Evolutionary conservation across 2,113 vertebrate genomes (phyloP).

Genomic region (Eonycteris spelaea): DNA sequence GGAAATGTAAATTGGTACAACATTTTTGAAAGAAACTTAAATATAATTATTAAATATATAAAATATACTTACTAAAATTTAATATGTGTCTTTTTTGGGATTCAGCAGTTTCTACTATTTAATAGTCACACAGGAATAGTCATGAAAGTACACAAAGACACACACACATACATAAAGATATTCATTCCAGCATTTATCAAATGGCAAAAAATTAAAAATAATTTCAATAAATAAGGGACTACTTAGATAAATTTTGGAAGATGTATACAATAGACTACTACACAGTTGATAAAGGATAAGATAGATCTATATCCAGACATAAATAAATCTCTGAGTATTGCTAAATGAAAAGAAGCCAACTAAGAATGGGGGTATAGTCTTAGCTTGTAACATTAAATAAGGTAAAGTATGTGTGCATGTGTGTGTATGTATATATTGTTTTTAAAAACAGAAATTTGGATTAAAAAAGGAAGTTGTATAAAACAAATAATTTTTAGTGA

Average conservation of each 20-base stretch:
- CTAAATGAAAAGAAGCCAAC: background rate
- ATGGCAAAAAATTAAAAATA: background rate
- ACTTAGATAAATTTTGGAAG: background rate
- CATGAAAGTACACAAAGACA: background rate
- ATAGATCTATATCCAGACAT: background rate
- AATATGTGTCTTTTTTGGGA: background rate
- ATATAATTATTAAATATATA: too few relatives aligned
- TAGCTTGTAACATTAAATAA: background rate
- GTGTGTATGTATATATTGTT: background rate
- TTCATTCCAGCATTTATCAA: background rate
- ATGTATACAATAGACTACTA: background rate
- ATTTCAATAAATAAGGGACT: background rate
- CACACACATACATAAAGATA: background rate
- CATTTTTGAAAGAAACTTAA: constrained; percentile 6
- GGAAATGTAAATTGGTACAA: background rate
- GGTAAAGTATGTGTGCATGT: background rate
- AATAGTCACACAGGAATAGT: background rate
- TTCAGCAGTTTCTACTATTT: background rate
- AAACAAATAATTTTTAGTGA: background rate
- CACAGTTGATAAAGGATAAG: background rate
- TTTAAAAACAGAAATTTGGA: background rate
- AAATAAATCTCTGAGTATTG: background rate
- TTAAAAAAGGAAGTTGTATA: background rate
- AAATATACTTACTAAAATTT: background rate
- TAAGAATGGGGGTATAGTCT: background rate